These are phyloP conservation scores for Cyanocitta stelleri DNA, from an alignment of 2,113 vertebrate species.

Conservation along the genomic window DNA sequence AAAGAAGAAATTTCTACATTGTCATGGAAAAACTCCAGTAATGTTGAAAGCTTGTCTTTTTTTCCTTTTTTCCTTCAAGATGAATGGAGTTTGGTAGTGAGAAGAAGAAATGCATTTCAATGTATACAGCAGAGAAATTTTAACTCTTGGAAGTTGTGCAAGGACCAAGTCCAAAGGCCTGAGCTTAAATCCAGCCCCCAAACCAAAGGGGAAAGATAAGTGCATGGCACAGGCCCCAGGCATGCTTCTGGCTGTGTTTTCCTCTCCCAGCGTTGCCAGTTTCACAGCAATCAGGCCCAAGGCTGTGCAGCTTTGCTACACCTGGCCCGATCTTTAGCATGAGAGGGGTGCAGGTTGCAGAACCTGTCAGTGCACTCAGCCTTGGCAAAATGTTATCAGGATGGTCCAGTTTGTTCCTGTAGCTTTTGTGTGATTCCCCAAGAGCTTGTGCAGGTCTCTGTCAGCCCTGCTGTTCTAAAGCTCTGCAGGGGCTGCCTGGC, in stretches of 20 bases:
- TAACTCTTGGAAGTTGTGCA: background rate
- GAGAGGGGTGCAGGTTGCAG: background rate
- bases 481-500: background rate
- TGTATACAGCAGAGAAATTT: background rate
- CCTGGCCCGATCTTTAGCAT: background rate
- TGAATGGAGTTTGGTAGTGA: background rate
- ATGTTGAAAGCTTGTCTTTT: background rate
- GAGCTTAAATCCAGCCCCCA: background rate
- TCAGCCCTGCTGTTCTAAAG: background rate
- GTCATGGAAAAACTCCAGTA: background rate
- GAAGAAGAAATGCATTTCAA: background rate
- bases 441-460: background rate
- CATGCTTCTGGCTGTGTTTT: background rate
- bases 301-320: background rate
- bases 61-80: background rate
- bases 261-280: background rate
- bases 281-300: background rate
- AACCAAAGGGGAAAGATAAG: background rate
- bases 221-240: rapidly evolving
- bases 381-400: background rate
- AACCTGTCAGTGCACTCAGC: background rate
- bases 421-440: background rate
- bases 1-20: background rate
- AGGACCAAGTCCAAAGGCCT: background rate
- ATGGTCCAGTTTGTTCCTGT: background rate